phyloP scores from a whole-genome alignment of 64 coral and sea anemone species.

The Astreopora myriophthalma region DNA sequence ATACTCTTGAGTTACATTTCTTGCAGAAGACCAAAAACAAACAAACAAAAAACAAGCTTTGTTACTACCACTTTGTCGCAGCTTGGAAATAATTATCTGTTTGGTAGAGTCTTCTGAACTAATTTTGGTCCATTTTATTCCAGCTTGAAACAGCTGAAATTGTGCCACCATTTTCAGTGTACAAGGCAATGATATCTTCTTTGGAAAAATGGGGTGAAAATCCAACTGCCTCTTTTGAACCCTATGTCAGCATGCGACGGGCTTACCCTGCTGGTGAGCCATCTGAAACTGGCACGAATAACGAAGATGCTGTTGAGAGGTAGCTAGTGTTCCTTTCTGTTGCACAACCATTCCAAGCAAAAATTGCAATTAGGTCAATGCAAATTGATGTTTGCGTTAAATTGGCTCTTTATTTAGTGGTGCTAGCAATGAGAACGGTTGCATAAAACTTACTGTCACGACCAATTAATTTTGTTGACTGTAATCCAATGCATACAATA shows the following conservation, averaged over 20 bases:
- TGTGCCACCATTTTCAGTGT: slow-evolving; percentile 55
- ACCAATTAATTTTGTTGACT: too few species aligned
- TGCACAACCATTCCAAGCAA: background rate
- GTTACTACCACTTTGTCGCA: too few species aligned
- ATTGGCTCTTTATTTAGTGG: too few species aligned
- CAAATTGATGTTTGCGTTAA: too few species aligned
- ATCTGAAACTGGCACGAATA: background rate
- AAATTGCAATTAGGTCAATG: too few species aligned
- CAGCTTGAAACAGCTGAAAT: slow-evolving; percentile 11
- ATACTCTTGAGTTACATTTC: too few species aligned
- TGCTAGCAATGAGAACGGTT: too few species aligned
- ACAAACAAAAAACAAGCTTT: too few species aligned
- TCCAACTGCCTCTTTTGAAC: slow-evolving; percentile 70
- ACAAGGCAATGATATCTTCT: slow-evolving; percentile 61
- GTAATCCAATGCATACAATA: too few species aligned
- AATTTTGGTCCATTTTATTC: background rate
- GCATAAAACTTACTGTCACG: too few species aligned
- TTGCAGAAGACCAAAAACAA: too few species aligned
- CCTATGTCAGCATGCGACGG: slow-evolving; percentile 63
- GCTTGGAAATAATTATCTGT: background rate
- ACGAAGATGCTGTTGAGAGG: background rate
- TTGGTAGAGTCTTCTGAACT: background rate
- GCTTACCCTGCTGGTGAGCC: slow-evolving; percentile 57
- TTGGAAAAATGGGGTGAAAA: slow-evolving; percentile 84
- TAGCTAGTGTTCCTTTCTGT: background rate